Conservation (phyloP, 2,113 vertebrate species). For the Tichodroma muraria region DNA sequence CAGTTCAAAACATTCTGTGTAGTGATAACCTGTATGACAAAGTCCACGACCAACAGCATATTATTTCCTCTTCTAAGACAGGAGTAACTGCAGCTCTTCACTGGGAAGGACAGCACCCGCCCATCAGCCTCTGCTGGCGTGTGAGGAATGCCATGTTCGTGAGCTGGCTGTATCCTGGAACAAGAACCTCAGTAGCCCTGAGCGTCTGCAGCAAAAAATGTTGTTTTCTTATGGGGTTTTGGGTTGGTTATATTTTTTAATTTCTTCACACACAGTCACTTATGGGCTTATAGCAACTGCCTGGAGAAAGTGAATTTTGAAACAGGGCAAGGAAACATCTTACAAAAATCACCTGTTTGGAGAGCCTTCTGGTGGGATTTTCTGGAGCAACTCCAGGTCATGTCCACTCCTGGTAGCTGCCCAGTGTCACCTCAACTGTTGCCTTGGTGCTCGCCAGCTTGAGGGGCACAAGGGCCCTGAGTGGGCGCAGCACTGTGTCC, state of each 20-base stretch:
- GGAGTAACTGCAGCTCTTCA: background rate
- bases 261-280: background rate
- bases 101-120: background rate
- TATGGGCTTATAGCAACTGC: background rate
- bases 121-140: fast-evolving
- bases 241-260: background rate
- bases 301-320: background rate
- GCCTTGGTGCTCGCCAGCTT: fast-evolving
- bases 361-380: background rate
- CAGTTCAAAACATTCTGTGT: background rate
- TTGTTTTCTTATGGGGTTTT: background rate
- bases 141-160: fast-evolving
- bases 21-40: background rate
- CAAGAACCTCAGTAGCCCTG: background rate
- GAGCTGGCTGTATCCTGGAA: background rate
- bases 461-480: fast-evolving
- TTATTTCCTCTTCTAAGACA: background rate
- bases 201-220: background rate
- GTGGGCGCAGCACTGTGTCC: background rate
- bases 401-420: background rate
- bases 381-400: background rate
- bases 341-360: background rate
- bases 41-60: background rate
- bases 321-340: background rate
- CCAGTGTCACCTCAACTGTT: background rate